Evolutionary conservation across 2,888 invertebrate genomes (phyloP).

Genomic region (Drosophila diplacantha): DNA sequence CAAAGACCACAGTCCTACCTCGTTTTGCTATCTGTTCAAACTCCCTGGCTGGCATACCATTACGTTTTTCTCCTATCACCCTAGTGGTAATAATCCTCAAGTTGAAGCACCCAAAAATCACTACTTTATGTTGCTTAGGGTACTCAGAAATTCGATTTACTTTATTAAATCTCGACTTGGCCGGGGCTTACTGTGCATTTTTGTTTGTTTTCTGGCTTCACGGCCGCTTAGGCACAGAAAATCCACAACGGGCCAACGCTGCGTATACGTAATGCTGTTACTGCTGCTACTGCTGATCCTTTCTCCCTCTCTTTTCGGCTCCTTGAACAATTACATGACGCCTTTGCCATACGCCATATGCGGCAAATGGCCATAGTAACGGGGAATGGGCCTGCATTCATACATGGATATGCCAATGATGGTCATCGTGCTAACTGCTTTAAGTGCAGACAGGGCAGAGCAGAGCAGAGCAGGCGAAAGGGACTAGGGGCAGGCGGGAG

Average conservation of each 20-base stretch:
- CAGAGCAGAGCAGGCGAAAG: slow-evolving; percentile 5
- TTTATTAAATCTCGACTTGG: slow-evolving; percentile 29
- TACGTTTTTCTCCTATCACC: no score
- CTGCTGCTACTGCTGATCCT: slow-evolving; percentile 36
- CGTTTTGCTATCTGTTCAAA: background rate
- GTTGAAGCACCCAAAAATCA: slow-evolving; percentile 18
- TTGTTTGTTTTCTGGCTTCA: slow-evolving; percentile 44
- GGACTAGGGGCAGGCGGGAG: no score
- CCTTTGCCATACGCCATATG: slow-evolving; percentile 55
- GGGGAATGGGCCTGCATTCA: slow-evolving; percentile 32
- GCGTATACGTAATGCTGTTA: slow-evolving; percentile 56
- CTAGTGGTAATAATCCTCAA: slow-evolving; percentile 6
- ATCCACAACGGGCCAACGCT: slow-evolving; percentile 43
- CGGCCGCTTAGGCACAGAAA: slow-evolving; percentile 54
- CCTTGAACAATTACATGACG: slow-evolving; percentile 64
- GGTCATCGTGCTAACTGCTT: slow-evolving; percentile 68
- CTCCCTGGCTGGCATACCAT: background rate
- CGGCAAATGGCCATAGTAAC: slow-evolving; percentile 53
- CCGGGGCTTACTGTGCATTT: slow-evolving; percentile 13
- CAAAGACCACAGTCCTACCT: background rate
- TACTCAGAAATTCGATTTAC: slow-evolving; percentile 29
- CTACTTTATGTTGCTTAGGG: slow-evolving; percentile 10
- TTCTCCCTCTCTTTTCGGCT: slow-evolving; percentile 33
- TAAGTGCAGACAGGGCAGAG: slow-evolving; percentile 52
- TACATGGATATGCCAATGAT: slow-evolving; percentile 58